phyloP scores from a whole-genome alignment of 2,113 vertebrate genomes.

The Cyprinus carpio region DNA sequence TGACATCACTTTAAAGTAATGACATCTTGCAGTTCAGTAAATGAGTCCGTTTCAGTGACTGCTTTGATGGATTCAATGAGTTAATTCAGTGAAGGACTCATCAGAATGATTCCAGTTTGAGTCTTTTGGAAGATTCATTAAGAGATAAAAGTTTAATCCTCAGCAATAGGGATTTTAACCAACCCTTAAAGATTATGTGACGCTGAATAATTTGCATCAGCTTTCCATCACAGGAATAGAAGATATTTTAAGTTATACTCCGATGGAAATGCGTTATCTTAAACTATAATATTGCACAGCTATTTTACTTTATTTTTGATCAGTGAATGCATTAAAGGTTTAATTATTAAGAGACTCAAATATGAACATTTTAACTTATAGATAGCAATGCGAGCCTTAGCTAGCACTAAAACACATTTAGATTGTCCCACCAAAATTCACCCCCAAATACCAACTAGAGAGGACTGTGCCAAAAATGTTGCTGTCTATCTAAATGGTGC shows the following conservation, averaged over 20 bases:
- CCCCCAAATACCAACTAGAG: neutral
- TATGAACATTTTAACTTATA: neutral
- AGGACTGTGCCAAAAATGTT: neutral
- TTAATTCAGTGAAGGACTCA: neutral
- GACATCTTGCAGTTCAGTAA: neutral
- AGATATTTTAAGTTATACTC: neutral
- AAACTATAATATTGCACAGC: neutral
- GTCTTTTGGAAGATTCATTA: neutral
- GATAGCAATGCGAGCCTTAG: neutral
- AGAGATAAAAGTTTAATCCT: neutral
- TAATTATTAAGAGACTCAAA: neutral
- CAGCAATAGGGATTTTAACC: neutral
- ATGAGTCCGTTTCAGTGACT: neutral
- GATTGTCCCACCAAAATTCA: neutral
- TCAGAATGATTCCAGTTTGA: neutral
- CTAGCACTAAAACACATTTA: neutral
- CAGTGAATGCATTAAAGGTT: neutral
- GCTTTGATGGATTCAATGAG: neutral
- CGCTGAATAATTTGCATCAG: neutral
- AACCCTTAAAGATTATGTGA: neutral
- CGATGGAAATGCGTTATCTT: neutral
- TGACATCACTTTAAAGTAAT: neutral
- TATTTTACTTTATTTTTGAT: neutral
- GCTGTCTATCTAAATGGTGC: conserved; percentile 18
- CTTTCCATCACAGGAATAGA: neutral